Evolutionary conservation across 2,797 vertebrate genomes (phyloP).

Genomic region (Tapera naevia): DNA sequence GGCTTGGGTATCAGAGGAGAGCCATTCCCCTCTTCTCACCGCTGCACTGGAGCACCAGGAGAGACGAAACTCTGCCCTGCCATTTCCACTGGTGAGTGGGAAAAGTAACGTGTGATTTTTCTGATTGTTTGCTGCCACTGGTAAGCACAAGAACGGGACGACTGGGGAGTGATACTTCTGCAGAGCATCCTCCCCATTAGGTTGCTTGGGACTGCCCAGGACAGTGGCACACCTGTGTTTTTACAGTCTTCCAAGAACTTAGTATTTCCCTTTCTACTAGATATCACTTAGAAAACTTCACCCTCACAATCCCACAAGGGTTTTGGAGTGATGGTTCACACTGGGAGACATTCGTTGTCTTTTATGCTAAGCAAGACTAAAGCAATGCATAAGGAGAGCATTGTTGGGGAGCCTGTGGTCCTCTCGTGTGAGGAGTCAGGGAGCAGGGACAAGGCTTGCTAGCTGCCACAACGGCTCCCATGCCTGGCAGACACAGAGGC

Average conservation of each 20-base stretch:
- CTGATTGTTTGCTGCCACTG: background rate
- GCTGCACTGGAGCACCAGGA: background rate
- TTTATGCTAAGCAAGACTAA: background rate
- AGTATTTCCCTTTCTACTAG: background rate
- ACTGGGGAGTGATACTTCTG: background rate
- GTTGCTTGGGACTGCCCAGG: background rate
- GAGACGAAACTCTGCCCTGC: background rate
- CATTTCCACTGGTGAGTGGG: background rate
- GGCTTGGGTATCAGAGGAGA: background rate
- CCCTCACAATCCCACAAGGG: background rate
- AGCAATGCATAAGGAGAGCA: background rate
- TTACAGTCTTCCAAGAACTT: background rate
- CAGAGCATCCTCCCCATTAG: rapidly evolving
- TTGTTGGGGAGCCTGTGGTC: rapidly evolving
- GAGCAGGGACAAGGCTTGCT: background rate
- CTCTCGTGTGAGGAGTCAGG: background rate
- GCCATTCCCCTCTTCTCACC: background rate
- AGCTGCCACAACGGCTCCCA: background rate
- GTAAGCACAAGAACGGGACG: background rate
- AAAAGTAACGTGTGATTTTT: background rate
- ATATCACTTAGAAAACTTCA: background rate
- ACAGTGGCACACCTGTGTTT: background rate
- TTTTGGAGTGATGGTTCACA: background rate
- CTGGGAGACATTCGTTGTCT: background rate
- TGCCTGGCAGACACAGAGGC: background rate